A percentile compares a stretch with the other conserved stretches of the same genome.
phyloP scores from a whole-genome alignment of 2,113 vertebrate species.

The Mola mola region DNA sequence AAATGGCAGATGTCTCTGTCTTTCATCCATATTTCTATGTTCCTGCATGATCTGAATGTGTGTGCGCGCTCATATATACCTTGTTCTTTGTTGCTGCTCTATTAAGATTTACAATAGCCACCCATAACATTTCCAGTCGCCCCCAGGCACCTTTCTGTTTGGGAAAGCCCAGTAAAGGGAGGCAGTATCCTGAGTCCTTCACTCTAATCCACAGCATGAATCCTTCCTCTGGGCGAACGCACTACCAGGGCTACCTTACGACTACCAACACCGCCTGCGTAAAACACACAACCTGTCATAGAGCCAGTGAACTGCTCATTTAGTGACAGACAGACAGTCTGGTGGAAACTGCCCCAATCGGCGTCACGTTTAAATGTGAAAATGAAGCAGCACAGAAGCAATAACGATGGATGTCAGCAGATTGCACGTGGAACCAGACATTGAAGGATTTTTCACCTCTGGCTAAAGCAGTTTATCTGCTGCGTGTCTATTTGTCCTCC shows the following conservation, averaged over 20 bases:
- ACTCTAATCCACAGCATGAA: slow-evolving; percentile 59
- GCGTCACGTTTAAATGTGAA: no score
- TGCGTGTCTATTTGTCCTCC: slow-evolving; percentile 36
- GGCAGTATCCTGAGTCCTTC: slow-evolving; percentile 44
- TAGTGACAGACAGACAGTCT: no score
- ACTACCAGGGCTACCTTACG: slow-evolving; percentile 30
- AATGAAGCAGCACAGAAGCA: no score
- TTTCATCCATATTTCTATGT: no score
- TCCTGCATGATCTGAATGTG: slow-evolving; percentile 3
- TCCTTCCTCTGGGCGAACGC: slow-evolving; percentile 52
- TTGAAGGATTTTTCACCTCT: slow-evolving; percentile 37
- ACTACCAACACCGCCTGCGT: slow-evolving; percentile 25
- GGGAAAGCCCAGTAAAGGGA: slow-evolving; percentile 49
- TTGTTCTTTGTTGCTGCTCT: slow-evolving; percentile 11
- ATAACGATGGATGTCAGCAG: slow-evolving; percentile 18
- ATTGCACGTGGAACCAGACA: slow-evolving; percentile 36
- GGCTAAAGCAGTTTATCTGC: slow-evolving; percentile 42
- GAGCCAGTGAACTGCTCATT: no score
- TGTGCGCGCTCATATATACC: neutral
- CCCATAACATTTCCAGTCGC: slow-evolving; percentile 17
- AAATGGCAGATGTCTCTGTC: no score
- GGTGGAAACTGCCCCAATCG: no score
- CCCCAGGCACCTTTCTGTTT: slow-evolving; percentile 49
- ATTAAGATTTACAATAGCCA: slow-evolving; percentile 11
- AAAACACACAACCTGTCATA: neutral